A percentile compares a stretch with the other conserved stretches of the same genome.
These are phyloP conservation scores for Caenorhabditis becei DNA, from an alignment of 2,888 invertebrate species.

Conservation along the genomic window DNA sequence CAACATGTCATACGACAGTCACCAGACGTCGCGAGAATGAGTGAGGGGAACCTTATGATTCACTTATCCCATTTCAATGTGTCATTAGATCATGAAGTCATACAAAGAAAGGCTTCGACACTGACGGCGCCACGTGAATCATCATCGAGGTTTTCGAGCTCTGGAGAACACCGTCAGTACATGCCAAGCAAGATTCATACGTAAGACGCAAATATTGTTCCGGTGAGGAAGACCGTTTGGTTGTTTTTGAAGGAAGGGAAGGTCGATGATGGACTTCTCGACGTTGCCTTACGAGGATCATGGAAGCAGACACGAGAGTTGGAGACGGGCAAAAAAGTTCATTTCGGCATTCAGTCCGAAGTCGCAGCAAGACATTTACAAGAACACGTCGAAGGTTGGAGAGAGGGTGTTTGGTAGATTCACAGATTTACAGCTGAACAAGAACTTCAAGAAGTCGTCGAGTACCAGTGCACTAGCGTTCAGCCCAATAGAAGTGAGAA, in stretches of 20 bases:
- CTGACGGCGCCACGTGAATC: slow-evolving; percentile 47
- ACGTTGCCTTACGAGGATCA: slow-evolving; percentile 50
- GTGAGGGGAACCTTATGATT: slow-evolving; percentile 17
- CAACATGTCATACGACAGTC: slow-evolving; percentile 32
- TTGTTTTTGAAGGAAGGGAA: slow-evolving; percentile 53
- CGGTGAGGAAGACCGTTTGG: background rate
- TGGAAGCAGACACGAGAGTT: slow-evolving; percentile 63
- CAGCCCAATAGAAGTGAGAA: slow-evolving; percentile 29
- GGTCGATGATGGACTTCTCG: slow-evolving; percentile 67
- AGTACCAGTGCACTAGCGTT: slow-evolving; percentile 64
- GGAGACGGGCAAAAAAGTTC: slow-evolving; percentile 69
- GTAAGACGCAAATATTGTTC: slow-evolving; percentile 7
- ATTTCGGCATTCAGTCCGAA: slow-evolving; percentile 69
- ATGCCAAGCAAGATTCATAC: slow-evolving; percentile 23
- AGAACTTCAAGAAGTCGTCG: slow-evolving; percentile 58
- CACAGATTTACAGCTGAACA: slow-evolving; percentile 8
- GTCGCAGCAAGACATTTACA: slow-evolving; percentile 63
- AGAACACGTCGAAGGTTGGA: slow-evolving; percentile 31
- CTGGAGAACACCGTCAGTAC: slow-evolving; percentile 36
- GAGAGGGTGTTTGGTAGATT: background rate
- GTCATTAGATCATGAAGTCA: slow-evolving; percentile 37
- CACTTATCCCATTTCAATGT: slow-evolving; percentile 10
- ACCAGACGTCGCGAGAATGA: slow-evolving; percentile 20
- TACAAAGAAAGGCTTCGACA: slow-evolving; percentile 59
- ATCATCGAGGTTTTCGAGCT: slow-evolving; percentile 38